Base-by-base conservation (phyloP, 2,888 invertebrate species). In the Hirtodrosophila alboralis region DNA sequence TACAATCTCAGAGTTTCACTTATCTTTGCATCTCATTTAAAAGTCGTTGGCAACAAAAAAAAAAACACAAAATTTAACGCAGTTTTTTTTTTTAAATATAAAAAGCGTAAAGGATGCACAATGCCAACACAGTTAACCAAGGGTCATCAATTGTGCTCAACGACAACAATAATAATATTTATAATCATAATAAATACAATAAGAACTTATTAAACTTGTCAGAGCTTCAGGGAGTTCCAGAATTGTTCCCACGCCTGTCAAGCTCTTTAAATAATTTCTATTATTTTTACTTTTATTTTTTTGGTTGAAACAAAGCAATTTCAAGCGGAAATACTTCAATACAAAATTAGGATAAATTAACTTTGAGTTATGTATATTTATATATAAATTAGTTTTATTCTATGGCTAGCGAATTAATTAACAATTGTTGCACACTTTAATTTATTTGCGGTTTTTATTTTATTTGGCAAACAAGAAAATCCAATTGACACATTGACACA, bases 401-500 rank as follows among this genome's bases (percentile, higher is more conserved):
- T 72, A 45, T 56, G 45, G 44, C 37, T 49, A 38, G 28, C 38
- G 47, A 40, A 43, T 62, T 75, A 77, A 84, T 84, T 81, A 62
- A 43, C 63, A 71, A 69, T 59, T 71, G 75, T 71, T 71, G 38
- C 9, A 34, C 13, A 16, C 57, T 43, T 40, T 69, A 59, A 62
- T 73, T 73, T 68, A 67, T 62, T 65, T 65, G 72, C 75, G 64
- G 68, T 68, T 72, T 57, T 48, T 27, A 13, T 27, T 51, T 57
- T n/a, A 16, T 38, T 47, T 33, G 43, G 16, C 37, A 49, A 54
- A 45, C 14, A 61, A 60, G 51, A 57, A 67, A 61, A 63, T 43
- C 41, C 84, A 73, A 76, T 79, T 84, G 84, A 73, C 86, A 86
- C 71, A 84, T 76, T 81, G 86, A 84, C 80, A 86, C 84, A 86